Percentiles rank a stretch among this genome's conserved stretches.
phyloP scores from a whole-genome alignment of 2,888 invertebrate genomes.

The Sinhomidia bicolor region DNA sequence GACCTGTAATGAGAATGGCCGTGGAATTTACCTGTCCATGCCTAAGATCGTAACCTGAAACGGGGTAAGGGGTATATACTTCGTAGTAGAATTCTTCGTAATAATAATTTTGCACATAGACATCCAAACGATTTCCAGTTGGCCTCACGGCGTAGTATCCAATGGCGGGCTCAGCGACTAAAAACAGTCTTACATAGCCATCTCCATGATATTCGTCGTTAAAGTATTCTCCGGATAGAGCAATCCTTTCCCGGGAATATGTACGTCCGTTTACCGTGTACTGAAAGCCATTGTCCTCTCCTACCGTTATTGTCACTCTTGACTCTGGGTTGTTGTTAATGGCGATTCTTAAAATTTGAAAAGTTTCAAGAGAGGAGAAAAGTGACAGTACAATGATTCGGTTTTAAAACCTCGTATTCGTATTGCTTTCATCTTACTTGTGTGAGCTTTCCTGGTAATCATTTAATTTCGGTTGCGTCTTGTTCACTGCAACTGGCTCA shows the following conservation, averaged over 20 bases:
- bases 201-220: conserved; percentile 68
- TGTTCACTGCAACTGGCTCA: conserved; percentile 29
- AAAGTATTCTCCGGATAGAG: conserved; percentile 77
- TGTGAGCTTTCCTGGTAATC: conserved; percentile 61
- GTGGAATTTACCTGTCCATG: conserved; percentile 74
- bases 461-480: conserved; percentile 59
- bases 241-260: conserved; percentile 70
- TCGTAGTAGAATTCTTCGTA: conserved; percentile 74
- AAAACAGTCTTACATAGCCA: conserved; percentile 71
- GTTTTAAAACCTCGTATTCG: not conserved
- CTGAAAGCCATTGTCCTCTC: conserved; percentile 75
- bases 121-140: conserved; percentile 59
- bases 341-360: conserved; percentile 18
- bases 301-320: conserved; percentile 75
- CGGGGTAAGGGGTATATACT: conserved; percentile 71
- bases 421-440: conserved; percentile 14
- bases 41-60: conserved; percentile 69
- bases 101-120: conserved; percentile 73
- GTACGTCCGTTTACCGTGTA: conserved; percentile 75
- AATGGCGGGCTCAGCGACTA: conserved; percentile 70
- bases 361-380: not conserved
- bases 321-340: conserved; percentile 62
- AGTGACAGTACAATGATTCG: not conserved
- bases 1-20: conserved; percentile 73
- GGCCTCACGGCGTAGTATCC: conserved; percentile 72